Conservation (phyloP, 2,888 invertebrate species). For the Anagyrus pseudococci region DNA sequence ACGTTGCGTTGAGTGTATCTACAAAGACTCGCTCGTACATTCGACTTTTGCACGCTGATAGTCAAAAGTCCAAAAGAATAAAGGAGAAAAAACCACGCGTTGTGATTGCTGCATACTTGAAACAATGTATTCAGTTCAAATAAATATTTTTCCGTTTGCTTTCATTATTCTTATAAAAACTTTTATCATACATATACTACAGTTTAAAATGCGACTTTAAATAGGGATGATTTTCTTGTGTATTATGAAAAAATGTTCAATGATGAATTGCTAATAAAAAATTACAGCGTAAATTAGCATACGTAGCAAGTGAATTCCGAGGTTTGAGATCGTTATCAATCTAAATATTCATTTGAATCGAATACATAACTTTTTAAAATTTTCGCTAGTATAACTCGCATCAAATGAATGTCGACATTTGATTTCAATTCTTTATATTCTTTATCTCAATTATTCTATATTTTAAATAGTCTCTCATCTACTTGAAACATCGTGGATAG, state of each 20-base stretch:
- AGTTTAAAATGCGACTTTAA: background rate
- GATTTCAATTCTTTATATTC: conserved; percentile 11
- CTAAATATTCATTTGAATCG: conserved; percentile 19
- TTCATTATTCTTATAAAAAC: background rate
- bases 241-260: too few relatives aligned
- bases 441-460: conserved; percentile 8
- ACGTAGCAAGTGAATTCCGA: background rate
- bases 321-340: background rate
- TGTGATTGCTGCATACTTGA: too few relatives aligned
- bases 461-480: conserved; percentile 18
- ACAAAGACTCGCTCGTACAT: too few relatives aligned
- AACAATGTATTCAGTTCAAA: too few relatives aligned
- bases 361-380: conserved; percentile 2
- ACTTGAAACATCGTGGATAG: conserved; percentile 30
- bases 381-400: conserved; percentile 1
- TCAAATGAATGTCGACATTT: conserved; percentile 6
- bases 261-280: background rate
- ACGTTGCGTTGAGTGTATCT: too few relatives aligned
- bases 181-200: background rate
- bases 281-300: background rate
- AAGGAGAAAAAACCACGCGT: too few relatives aligned
- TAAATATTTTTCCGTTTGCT: too few relatives aligned
- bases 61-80: too few relatives aligned
- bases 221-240: too few relatives aligned
- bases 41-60: too few relatives aligned